Evolutionary conservation across 2,797 vertebrate species (phyloP).

Genomic region (Alauda arvensis): DNA sequence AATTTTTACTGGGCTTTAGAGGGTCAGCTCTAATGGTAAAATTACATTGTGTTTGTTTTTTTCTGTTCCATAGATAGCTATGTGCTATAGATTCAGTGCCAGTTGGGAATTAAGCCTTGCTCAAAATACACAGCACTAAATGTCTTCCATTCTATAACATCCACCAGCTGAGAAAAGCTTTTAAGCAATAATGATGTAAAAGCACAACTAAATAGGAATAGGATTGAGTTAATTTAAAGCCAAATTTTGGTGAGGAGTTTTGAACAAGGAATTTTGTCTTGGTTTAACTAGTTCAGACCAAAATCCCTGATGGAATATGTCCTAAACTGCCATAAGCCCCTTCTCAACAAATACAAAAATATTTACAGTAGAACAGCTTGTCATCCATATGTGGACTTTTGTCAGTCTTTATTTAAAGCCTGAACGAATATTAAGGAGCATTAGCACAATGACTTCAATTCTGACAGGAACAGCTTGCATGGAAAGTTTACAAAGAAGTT

Average conservation of each 20-base stretch:
- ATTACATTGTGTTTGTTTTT: neutral
- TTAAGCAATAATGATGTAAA: neutral
- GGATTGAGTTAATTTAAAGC: neutral
- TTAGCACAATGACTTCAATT: slow-evolving; percentile 72
- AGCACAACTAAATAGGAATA: neutral
- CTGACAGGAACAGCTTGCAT: slow-evolving; percentile 80
- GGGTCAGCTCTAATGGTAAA: neutral
- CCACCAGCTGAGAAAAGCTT: neutral
- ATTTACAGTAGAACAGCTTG: slow-evolving; percentile 80
- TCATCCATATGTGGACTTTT: slow-evolving; percentile 81
- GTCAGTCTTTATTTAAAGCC: slow-evolving; percentile 80
- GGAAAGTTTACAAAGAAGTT: slow-evolving; percentile 68
- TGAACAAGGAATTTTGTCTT: neutral
- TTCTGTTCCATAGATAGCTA: neutral
- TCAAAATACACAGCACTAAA: neutral
- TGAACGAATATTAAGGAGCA: slow-evolving; percentile 76
- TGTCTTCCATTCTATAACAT: neutral
- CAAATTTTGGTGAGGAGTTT: neutral
- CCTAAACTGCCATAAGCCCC: slow-evolving; percentile 66
- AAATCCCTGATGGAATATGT: slow-evolving; percentile 55
- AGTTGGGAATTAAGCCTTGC: neutral
- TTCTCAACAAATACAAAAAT: slow-evolving; percentile 74
- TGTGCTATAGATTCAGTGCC: neutral
- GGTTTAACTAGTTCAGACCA: slow-evolving; percentile 32
- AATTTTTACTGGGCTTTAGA: neutral